Evolutionary conservation across 2,888 invertebrate genomes (phyloP).

Genomic region (Micoletzkya japonica): DNA sequence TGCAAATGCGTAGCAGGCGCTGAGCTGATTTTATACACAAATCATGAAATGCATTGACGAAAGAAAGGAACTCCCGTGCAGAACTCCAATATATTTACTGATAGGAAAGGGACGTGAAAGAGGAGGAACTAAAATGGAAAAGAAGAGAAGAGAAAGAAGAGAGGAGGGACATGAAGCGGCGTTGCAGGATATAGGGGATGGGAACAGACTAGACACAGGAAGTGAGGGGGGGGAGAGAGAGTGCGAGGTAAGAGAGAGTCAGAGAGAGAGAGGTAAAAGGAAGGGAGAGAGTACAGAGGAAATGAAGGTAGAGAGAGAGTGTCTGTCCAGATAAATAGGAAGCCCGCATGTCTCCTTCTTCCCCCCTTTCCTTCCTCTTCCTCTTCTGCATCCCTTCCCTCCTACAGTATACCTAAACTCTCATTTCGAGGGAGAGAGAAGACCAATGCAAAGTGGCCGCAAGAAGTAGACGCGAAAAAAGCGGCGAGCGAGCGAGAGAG

Average conservation of each 20-base stretch:
- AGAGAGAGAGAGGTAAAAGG: not conserved
- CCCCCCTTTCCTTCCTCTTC: no score
- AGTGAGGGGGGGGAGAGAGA: not conserved
- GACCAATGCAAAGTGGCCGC: not conserved
- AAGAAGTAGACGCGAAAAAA: not conserved
- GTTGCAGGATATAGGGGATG: not conserved
- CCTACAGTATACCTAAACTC: no score
- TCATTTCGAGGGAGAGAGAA: not conserved
- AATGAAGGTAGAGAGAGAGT: not conserved
- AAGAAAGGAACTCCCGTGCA: no score
- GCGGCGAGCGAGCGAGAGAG: not conserved
- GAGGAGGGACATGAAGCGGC: not conserved
- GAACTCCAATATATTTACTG: no score
- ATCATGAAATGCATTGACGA: no score
- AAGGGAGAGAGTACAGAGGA: not conserved
- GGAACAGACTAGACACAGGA: not conserved
- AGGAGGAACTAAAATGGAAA: no score
- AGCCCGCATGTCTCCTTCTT: no score
- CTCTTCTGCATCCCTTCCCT: no score
- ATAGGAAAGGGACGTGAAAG: no score
- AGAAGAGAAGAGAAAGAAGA: not conserved
- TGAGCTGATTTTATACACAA: no score
- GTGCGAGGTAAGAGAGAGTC: constrained; percentile 8
- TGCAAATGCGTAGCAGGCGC: no score
- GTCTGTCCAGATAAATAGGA: not conserved